phyloP scores from a whole-genome alignment of 2,113 vertebrate species.

The Piaya cayana region DNA sequence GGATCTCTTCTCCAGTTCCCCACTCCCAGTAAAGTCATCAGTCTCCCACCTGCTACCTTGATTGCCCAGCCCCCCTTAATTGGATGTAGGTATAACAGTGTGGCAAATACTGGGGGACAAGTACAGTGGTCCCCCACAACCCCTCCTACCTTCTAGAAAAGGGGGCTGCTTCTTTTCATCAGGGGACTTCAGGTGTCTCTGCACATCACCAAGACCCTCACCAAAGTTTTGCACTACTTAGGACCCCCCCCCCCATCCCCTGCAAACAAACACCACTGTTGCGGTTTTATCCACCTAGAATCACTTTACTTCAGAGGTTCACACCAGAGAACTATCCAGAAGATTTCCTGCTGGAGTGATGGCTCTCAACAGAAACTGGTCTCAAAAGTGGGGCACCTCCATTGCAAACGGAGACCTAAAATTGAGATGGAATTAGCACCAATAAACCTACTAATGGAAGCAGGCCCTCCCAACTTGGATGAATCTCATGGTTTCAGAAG shows the following conservation, averaged over 20 bases:
- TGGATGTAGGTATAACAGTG: not conserved
- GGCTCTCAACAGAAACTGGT: not conserved
- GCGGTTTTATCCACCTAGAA: not conserved
- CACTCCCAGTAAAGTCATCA: not conserved
- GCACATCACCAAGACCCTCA: not conserved
- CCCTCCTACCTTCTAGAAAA: not conserved
- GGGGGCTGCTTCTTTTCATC: not conserved
- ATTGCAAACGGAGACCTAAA: not conserved
- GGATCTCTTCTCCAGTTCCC: not conserved
- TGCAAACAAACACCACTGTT: not conserved
- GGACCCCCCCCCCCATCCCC: not conserved
- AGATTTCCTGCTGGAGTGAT: not conserved
- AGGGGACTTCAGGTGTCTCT: not conserved
- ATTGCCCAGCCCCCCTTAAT: not conserved
- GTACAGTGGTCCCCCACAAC: not conserved
- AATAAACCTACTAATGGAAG: not conserved
- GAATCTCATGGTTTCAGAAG: not conserved
- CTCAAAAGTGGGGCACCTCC: not conserved
- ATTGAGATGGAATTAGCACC: not conserved
- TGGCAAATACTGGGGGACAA: not conserved
- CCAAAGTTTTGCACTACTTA: not conserved
- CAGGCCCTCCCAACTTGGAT: not conserved
- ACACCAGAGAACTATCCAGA: not conserved
- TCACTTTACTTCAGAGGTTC: not conserved
- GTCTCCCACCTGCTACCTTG: not conserved